A percentile compares a stretch with the other conserved stretches of the same genome.
Conservation (phyloP, 2,113 vertebrate species). For the Speoplatyrhinus poulsoni region DNA sequence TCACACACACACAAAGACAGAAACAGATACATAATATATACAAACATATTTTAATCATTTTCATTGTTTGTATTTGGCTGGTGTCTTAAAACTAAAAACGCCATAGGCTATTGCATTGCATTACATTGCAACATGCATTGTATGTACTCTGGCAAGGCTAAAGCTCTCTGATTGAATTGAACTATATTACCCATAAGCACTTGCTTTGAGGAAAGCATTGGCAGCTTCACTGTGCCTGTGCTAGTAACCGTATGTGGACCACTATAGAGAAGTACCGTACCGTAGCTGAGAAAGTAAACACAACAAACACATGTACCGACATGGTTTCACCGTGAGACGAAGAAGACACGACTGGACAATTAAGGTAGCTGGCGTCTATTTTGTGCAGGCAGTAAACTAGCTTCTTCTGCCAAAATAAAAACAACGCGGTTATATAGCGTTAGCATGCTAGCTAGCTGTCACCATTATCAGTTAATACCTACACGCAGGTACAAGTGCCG, state of each 20-base stretch:
- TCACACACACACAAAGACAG: no score
- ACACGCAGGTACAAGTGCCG: no score
- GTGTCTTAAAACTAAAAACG: no score
- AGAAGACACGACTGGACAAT: background rate
- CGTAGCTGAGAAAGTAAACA: background rate
- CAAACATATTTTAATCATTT: no score
- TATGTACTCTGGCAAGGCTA: no score
- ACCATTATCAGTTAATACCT: background rate
- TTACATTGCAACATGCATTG: no score
- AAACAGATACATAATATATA: no score
- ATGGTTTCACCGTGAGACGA: constrained; percentile 1
- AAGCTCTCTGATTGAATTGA: no score
- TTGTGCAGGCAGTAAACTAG: background rate
- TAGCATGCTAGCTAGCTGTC: background rate
- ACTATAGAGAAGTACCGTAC: no score
- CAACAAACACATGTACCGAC: background rate
- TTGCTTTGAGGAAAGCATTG: background rate
- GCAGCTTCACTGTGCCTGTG: background rate
- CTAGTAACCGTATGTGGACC: background rate
- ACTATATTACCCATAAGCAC: background rate
- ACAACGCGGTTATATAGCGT: background rate
- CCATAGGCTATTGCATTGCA: no score
- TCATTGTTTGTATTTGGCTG: no score
- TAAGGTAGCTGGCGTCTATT: constrained; percentile 25
- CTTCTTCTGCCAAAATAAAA: background rate